Evolutionary conservation across 2,888 invertebrate genomes (phyloP).

Genomic region (Brachypterus glaber): DNA sequence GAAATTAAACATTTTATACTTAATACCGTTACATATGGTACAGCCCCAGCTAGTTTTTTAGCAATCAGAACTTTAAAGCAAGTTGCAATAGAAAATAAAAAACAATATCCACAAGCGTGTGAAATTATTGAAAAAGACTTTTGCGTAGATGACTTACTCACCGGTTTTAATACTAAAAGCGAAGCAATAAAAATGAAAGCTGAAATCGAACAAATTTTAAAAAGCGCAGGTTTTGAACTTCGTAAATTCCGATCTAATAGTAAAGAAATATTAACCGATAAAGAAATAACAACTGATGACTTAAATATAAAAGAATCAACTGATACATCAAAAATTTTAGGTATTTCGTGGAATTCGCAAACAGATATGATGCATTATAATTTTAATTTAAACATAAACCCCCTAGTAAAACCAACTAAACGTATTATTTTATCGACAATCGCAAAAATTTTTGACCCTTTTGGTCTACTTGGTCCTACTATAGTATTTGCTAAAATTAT

Average conservation of each 20-base stretch:
- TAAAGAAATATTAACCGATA: not conserved
- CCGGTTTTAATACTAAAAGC: too few species aligned
- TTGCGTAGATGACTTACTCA: too few species aligned
- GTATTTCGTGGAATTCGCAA: slow-evolving; percentile 1
- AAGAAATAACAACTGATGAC: not conserved
- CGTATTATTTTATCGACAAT: slow-evolving; percentile 18
- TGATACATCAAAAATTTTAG: slow-evolving; percentile 4
- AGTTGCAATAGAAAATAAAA: too few species aligned
- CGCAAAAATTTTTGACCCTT: slow-evolving; percentile 22
- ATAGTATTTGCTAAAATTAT: too few species aligned
- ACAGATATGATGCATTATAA: slow-evolving; percentile 1
- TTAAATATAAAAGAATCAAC: not conserved
- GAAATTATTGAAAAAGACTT: too few species aligned
- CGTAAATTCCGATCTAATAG: slow-evolving; percentile 11
- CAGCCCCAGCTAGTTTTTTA: too few species aligned
- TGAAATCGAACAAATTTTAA: too few species aligned
- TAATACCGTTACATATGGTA: too few species aligned
- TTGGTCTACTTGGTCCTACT: slow-evolving; percentile 22
- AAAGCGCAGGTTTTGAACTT: slow-evolving; percentile 10
- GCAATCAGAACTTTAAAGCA: too few species aligned
- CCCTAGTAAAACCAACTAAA: slow-evolving; percentile 16
- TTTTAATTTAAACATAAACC: not conserved
- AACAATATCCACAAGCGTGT: too few species aligned
- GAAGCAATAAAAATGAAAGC: too few species aligned
- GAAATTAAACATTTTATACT: too few species aligned